These are phyloP conservation scores for Tachina grossa DNA, from an alignment of 2,888 invertebrate species.

Conservation along the genomic window DNA sequence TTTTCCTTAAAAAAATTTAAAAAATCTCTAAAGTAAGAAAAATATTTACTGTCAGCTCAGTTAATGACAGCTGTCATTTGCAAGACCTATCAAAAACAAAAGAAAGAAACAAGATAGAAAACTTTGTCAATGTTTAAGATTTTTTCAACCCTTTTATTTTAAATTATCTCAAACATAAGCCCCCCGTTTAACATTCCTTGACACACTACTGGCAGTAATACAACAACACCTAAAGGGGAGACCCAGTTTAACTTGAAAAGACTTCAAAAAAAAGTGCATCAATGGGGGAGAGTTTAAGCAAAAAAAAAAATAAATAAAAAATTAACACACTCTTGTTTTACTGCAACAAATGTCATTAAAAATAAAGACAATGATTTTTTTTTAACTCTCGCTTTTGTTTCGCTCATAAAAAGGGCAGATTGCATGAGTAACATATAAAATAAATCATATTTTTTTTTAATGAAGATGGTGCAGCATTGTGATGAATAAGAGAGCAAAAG, in stretches of 20 bases:
- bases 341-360: constrained; percentile 72
- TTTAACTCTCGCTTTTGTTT: constrained; percentile 54
- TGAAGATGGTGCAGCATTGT: constrained; percentile 40
- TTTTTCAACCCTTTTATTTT: not conserved
- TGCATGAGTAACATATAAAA: constrained; percentile 58
- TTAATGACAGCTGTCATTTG: constrained; percentile 64
- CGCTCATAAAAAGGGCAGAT: constrained; percentile 59
- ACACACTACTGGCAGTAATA: constrained; percentile 46
- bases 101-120: constrained; percentile 30
- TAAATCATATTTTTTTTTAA: constrained; percentile 43
- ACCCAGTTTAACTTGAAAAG: constrained; percentile 47
- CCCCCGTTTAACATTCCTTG: constrained; percentile 57
- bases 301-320: too few relatives aligned
- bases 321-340: constrained; percentile 24
- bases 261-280: not conserved
- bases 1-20: not conserved
- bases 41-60: constrained; percentile 50
- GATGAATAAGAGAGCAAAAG: constrained; percentile 47
- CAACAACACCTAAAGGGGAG: constrained; percentile 43
- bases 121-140: constrained; percentile 28
- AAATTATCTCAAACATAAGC: constrained; percentile 9
- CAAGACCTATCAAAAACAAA: constrained; percentile 21
- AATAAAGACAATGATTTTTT: constrained; percentile 49
- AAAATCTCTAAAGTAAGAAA: constrained; percentile 22
- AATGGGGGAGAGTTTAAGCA: constrained; percentile 4